Conservation (phyloP, 2,113 vertebrate genomes). For the Corythornis madagascariensis region DNA sequence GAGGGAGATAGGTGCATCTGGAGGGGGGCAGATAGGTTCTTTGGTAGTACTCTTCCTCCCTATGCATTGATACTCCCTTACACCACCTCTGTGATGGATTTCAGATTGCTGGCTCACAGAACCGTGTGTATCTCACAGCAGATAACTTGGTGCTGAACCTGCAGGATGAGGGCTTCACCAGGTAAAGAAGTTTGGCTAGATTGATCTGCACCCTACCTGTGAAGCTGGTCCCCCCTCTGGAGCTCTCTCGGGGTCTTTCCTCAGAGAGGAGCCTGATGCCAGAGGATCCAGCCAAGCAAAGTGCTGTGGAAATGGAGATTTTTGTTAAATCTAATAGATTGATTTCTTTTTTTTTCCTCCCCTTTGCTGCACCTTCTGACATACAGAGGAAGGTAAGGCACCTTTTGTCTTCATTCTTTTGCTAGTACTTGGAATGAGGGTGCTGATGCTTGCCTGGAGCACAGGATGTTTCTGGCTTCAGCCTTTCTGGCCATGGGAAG, state of each 20-base stretch:
- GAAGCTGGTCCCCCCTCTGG: neutral
- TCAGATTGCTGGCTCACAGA: slow-evolving; percentile 89
- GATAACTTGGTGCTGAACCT: slow-evolving; percentile 92
- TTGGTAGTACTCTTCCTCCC: neutral
- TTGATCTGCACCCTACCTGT: neutral
- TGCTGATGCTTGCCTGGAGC: neutral
- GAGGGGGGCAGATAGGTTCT: neutral
- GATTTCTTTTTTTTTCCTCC: neutral
- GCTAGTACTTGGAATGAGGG: neutral
- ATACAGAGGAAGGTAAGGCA: slow-evolving; percentile 78
- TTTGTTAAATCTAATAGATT: neutral
- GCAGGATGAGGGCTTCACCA: slow-evolving; percentile 86
- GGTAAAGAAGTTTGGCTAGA: slow-evolving; percentile 67
- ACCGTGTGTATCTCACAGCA: slow-evolving; percentile 90
- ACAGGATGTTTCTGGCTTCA: neutral
- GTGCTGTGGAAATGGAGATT: neutral
- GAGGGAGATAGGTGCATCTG: neutral
- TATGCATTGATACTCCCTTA: neutral
- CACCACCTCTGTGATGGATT: neutral
- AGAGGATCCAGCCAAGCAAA: neutral
- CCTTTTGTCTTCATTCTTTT: neutral
- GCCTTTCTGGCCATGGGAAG: neutral
- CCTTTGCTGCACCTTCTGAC: neutral
- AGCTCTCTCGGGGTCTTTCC: neutral
- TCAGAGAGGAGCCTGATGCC: neutral